Percentiles rank a stretch among this genome's conserved stretches.
Conservation (phyloP, 2,888 invertebrate species). For the Hoplodrina ambigua region DNA sequence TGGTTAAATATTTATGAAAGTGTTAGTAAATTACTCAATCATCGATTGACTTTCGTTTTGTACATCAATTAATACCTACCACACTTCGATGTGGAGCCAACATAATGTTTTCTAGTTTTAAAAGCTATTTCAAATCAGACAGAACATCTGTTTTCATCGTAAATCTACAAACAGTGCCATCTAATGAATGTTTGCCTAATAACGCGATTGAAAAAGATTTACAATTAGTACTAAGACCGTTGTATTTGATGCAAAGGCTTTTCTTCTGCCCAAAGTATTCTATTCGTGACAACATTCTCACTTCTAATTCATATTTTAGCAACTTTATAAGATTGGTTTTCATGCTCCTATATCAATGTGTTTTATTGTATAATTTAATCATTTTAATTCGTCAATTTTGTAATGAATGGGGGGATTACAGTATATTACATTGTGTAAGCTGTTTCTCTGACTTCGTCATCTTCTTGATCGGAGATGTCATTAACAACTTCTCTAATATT, state of each 20-base stretch:
- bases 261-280: slow-evolving; percentile 31
- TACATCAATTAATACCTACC: too few relatives aligned
- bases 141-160: neutral
- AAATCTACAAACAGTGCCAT: neutral
- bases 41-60: too few relatives aligned
- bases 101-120: neutral
- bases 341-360: slow-evolving; percentile 5
- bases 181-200: neutral
- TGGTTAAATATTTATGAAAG: too few relatives aligned
- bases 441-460: neutral
- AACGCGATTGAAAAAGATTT: slow-evolving; percentile 23
- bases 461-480: slow-evolving; percentile 5
- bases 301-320: slow-evolving; percentile 14
- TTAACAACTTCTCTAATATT: slow-evolving; percentile 5
- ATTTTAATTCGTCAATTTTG: neutral
- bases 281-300: slow-evolving; percentile 19
- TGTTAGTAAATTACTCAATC: too few relatives aligned
- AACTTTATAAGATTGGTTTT: neutral
- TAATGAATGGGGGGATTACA: neutral
- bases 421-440: neutral
- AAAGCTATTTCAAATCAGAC: neutral
- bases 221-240: slow-evolving; percentile 19
- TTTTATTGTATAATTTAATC: neutral
- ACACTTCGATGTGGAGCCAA: neutral
- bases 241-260: slow-evolving; percentile 27